Base-by-base conservation (phyloP, 2,888 invertebrate species). In the Helicoverpa assulta region DNA sequence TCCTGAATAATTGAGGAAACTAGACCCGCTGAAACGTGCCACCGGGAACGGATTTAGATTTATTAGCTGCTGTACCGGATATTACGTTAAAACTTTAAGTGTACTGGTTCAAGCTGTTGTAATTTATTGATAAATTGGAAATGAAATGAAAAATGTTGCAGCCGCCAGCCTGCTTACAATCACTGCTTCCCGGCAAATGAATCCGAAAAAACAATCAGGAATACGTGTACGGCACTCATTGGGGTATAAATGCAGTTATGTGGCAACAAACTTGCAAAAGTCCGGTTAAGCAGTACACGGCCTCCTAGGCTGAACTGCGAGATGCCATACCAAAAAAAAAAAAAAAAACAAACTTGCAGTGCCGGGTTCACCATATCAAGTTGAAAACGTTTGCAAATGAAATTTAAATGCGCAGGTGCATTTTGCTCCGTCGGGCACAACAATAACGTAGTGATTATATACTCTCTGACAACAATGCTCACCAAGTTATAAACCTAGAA, bases 11-110 rank as follows among this genome's bases (percentile, higher is more conserved):
- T 76, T 81, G 79, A 78, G 80, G 78, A 86, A 84, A 74, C 77
- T 74, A 60, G 64, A 71, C 70, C 61, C 47, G 63, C 33, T 66
- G 70, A 81, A 78, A 75, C 78, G 60, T 75, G 64, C 72, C 70
- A 68, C 60, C 68, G 73, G 79, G 67, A 73, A 70, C 80, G 67
- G 74, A 86, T 84, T 83, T 76, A 78, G 76, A 83, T 84, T 83
- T 81, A 84, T 78, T 74, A 73, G 10, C 18, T 29, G 53, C 53
- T 63, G 59, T 63, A 67, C 62, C 59, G 72, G 75, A 73, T 73
- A 64, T 73, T 50, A 79, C 69, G 33, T 71, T 73, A 67, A 66
- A 60, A 71, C 50, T 21, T 62, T 64, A 74, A 70, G 59, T 69
- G 69, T 68, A 52, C 51, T 72, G 64, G 69, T 29, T 67, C 64